Base-by-base conservation (phyloP, 2,888 invertebrate genomes). In the Himalopsyche tibetana region DNA sequence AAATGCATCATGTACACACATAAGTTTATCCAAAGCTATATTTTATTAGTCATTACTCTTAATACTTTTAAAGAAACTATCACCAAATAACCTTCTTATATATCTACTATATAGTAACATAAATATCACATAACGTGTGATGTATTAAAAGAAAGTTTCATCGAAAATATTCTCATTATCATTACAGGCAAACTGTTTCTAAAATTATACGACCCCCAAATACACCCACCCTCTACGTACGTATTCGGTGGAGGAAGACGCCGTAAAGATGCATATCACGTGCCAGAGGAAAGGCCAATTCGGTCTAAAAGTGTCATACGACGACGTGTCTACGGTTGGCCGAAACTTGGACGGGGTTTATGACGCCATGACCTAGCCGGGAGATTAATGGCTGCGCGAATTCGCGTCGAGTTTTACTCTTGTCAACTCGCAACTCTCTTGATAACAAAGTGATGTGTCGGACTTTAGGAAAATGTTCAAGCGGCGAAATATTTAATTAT, bases 221-320 rank as follows among this genome's bases (percentile, higher is more conserved):
- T 5, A 74, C 11, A 15, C 74, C 36, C 38, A 74, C 36, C 74
- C 28, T 56, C 63, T 19, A 74, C 38, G 19, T 15, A 38, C 15
- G 38, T 38, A 36, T 74, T 74, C 36, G 38, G 38, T 51, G 51
- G 51, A 51, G 36, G 36, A 74, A 69, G 36, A 15, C 36, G 74
- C 5, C 74, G 12, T 74, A 74, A 74, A 74, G 74, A 74, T 74
- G 74, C 74, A 74, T 38, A 74, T 74, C 74, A 74, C 74, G 74
- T 74, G 36, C 38, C 38, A 6, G 5, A 74, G 19, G 19, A 36
- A 74, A 74, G 74, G 74, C 74, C 74, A 38, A 74, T 74, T 74
- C 36, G 28, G 74, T 74, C 74, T 12, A 15, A 74, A 74, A 74
- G 36, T 74, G 74, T 28, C 74, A 74, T n/a, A 15, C 74, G 74